Percentiles rank a stretch among this genome's conserved stretches.
Conservation (phyloP, 2,113 vertebrate genomes). For the Xenotilapia flavipinnis region DNA sequence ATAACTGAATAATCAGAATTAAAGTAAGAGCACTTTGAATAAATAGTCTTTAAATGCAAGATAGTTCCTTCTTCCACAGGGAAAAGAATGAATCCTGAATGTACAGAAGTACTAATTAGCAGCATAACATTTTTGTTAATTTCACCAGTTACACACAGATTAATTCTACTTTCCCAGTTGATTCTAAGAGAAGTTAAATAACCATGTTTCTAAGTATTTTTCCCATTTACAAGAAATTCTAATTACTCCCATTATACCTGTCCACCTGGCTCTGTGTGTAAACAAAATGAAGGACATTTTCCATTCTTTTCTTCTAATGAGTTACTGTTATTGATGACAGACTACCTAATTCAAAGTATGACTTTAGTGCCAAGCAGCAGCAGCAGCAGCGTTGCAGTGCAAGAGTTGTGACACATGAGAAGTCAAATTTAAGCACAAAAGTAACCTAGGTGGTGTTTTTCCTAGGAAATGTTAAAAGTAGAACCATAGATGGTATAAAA, state of each 20-base stretch:
- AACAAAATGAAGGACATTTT: background rate
- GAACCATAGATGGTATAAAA: background rate
- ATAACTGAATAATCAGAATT: background rate
- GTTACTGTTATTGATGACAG: background rate
- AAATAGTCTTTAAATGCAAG: background rate
- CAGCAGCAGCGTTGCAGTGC: background rate
- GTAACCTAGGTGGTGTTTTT: background rate
- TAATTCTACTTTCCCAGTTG: background rate
- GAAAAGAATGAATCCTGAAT: background rate
- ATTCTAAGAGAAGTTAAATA: background rate
- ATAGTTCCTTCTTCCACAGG: background rate
- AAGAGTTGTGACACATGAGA: background rate
- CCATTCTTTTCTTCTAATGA: background rate
- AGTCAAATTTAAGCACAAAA: background rate
- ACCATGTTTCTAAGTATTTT: background rate
- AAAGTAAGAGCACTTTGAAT: background rate
- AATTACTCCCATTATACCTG: background rate
- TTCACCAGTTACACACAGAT: background rate
- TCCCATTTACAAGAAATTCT: background rate
- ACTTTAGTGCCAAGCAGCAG: background rate
- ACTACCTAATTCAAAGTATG: background rate
- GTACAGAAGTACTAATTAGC: background rate
- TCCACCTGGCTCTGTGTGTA: background rate
- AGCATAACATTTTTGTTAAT: background rate
- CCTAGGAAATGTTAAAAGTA: background rate